Evolutionary conservation across 2,888 invertebrate species (phyloP).

Genomic region (Trimorus sp.): DNA sequence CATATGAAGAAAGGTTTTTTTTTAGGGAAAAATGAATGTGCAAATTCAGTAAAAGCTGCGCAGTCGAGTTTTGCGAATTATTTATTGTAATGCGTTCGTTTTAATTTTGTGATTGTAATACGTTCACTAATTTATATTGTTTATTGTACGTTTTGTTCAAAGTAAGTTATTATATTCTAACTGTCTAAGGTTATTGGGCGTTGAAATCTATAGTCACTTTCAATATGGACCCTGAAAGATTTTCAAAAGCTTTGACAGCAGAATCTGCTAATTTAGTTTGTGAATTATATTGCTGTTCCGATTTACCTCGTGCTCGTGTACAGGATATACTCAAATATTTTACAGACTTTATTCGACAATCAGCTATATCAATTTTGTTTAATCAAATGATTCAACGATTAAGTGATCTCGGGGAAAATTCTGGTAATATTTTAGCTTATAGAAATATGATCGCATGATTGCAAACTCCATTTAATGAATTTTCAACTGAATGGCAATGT

Average conservation of each 20-base stretch:
- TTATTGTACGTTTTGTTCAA: background rate
- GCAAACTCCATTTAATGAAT: conserved; percentile 10
- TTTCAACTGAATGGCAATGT: conserved; percentile 9
- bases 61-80: too few species aligned
- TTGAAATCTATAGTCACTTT: background rate
- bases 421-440: conserved; percentile 3
- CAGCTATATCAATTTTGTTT: conserved; percentile 17
- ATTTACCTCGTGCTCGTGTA: conserved; percentile 19
- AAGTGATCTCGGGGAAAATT: background rate
- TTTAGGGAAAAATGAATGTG: too few species aligned
- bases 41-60: too few species aligned
- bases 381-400: conserved; percentile 20
- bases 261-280: conserved; percentile 11
- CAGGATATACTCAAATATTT: conserved; percentile 15
- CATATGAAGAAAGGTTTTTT: too few species aligned
- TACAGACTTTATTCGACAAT: conserved; percentile 7
- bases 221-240: conserved; percentile 12
- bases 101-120: too few species aligned
- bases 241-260: conserved; percentile 11
- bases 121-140: background rate
- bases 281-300: conserved; percentile 12
- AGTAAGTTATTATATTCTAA: background rate
- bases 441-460: conserved; percentile 1
- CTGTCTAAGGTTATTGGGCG: too few species aligned
- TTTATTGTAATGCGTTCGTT: too few species aligned